phyloP scores from a whole-genome alignment of 2,888 invertebrate genomes.

The Drosophila pseudotakahashii region DNA sequence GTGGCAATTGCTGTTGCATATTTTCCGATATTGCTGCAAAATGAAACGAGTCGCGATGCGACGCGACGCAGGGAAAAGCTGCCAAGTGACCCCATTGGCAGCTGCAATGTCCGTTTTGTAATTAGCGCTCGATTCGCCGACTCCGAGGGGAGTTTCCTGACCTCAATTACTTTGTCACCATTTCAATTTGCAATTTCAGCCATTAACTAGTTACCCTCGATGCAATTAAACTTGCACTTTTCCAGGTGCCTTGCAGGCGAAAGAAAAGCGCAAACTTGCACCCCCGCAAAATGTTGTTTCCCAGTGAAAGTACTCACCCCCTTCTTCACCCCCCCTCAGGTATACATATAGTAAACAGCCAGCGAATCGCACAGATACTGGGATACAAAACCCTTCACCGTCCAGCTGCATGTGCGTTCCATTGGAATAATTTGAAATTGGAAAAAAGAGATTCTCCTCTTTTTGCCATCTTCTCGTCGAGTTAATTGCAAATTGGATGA shows the following conservation, averaged over 20 bases:
- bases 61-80: slow-evolving; percentile 43
- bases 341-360: slow-evolving; percentile 5
- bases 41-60: slow-evolving; percentile 12
- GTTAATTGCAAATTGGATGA: slow-evolving; percentile 83
- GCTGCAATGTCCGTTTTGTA: slow-evolving; percentile 60
- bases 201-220: slow-evolving; percentile 78
- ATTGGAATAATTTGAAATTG: slow-evolving; percentile 79
- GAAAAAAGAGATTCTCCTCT: slow-evolving; percentile 37
- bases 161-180: slow-evolving; percentile 81
- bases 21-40: slow-evolving; percentile 45
- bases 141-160: slow-evolving; percentile 69
- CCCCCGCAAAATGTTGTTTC: slow-evolving; percentile 58
- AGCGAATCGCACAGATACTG: slow-evolving; percentile 18
- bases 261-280: slow-evolving; percentile 52
- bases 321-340: neutral
- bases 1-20: slow-evolving; percentile 43
- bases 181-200: slow-evolving; percentile 79
- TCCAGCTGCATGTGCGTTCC: slow-evolving; percentile 69
- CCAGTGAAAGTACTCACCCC: slow-evolving; percentile 6
- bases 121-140: slow-evolving; percentile 49
- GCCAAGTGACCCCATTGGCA: slow-evolving; percentile 73
- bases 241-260: slow-evolving; percentile 33
- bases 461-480: slow-evolving; percentile 75
- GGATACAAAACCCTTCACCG: slow-evolving; percentile 27
- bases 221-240: slow-evolving; percentile 78